Conservation (phyloP, 2,797 vertebrate species). For the Poeciliopsis gracilis region DNA sequence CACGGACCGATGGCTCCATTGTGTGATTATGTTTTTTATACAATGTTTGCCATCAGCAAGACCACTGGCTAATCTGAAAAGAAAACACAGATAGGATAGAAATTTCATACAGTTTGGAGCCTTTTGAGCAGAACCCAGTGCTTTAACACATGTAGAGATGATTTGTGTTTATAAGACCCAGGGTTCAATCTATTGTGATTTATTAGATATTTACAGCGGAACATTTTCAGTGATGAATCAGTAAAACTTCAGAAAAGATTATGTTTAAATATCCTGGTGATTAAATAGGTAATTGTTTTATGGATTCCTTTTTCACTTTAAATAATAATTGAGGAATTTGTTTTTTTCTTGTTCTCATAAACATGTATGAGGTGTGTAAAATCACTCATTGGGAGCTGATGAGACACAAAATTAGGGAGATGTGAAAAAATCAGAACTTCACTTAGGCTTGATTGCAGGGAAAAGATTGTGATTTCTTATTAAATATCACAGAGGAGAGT, state of each 20-base stretch:
- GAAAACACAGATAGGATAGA: constrained; percentile 59
- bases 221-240: not conserved
- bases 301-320: not conserved
- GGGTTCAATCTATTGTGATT: constrained; percentile 20
- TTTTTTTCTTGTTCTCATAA: not conserved
- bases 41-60: constrained; percentile 24
- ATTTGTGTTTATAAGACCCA: constrained; percentile 42
- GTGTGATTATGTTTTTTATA: constrained; percentile 41
- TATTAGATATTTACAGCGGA: constrained; percentile 37
- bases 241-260: constrained; percentile 9
- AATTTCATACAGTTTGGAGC: constrained; percentile 25
- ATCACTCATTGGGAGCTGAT: no score
- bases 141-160: constrained; percentile 22
- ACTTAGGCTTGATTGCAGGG: not conserved
- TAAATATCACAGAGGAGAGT: not conserved
- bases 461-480: not conserved
- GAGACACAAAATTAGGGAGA: not conserved
- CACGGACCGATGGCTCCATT: constrained; percentile 56
- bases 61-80: constrained; percentile 50
- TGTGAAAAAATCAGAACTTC: not conserved
- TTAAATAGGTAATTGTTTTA: not conserved
- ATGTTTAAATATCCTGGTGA: not conserved
- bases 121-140: constrained; percentile 3
- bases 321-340: not conserved
- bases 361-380: not conserved